Evolutionary conservation across 2,797 vertebrate species (phyloP).

Genomic region (Sparus aurata): DNA sequence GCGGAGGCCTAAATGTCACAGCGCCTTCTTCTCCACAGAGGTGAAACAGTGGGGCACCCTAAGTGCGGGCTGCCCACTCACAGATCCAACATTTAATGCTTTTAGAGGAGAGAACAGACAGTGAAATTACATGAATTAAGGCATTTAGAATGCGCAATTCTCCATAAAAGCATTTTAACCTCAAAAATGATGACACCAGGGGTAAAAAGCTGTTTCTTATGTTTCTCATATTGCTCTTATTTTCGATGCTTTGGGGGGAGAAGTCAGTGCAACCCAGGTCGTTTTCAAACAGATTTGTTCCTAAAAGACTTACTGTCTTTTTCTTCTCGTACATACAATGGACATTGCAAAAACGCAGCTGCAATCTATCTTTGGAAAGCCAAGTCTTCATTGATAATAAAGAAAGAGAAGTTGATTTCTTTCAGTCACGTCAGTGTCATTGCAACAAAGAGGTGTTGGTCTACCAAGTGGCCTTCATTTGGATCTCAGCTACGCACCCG

Average conservation of each 20-base stretch:
- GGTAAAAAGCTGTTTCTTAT: conserved; percentile 32
- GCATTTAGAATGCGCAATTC: conserved; percentile 54
- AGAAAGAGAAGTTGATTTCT: too few species aligned
- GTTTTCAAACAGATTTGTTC: neutral
- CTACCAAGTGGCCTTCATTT: too few species aligned
- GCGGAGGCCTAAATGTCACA: conserved; percentile 86
- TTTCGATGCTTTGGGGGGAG: neutral
- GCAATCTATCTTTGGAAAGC: neutral
- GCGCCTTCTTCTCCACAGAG: conserved; percentile 82
- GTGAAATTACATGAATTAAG: conserved; percentile 75
- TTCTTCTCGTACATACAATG: neutral
- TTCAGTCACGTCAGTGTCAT: too few species aligned
- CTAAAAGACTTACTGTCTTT: neutral
- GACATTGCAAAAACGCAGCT: neutral
- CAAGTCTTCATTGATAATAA: neutral
- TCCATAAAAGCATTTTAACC: conserved; percentile 65
- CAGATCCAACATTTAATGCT: conserved; percentile 55
- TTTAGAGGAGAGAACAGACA: conserved; percentile 46
- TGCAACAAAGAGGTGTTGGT: too few species aligned
- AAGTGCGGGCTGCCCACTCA: conserved; percentile 77
- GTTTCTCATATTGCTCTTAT: conserved; percentile 1
- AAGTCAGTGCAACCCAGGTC: neutral
- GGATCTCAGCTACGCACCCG: too few species aligned
- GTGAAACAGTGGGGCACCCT: conserved; percentile 80
- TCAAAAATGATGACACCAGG: conserved; percentile 42